phyloP scores from a whole-genome alignment of 2,113 vertebrate species.

The Sardina pilchardus region DNA sequence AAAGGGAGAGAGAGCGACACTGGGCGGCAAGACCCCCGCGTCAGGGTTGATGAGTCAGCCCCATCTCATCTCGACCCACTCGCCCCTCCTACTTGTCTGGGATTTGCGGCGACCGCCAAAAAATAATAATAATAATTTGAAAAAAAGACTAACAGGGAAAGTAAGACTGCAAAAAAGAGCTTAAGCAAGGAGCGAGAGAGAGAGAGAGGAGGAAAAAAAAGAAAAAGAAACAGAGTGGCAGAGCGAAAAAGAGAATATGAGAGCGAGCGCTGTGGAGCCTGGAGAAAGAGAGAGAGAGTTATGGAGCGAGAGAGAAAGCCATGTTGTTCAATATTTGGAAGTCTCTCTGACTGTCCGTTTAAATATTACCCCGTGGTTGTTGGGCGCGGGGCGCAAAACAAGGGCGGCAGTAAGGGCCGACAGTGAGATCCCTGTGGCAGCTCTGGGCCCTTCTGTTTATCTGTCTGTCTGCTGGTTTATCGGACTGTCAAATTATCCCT shows the following conservation, averaged over 20 bases:
- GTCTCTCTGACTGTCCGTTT: constrained; percentile 77
- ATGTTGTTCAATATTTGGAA: constrained; percentile 82
- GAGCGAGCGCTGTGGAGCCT: constrained; percentile 43
- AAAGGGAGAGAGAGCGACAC: neutral
- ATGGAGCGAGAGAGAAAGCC: constrained; percentile 46
- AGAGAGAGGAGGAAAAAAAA: constrained; percentile 24
- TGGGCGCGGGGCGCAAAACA: constrained; percentile 70
- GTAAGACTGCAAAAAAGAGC: neutral
- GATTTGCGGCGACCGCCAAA: neutral
- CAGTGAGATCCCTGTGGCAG: constrained; percentile 78
- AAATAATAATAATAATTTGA: neutral
- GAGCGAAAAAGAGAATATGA: constrained; percentile 52
- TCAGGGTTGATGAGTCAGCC: constrained; percentile 50
- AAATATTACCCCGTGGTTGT: constrained; percentile 79
- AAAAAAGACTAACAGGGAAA: neutral
- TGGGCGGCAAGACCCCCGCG: neutral
- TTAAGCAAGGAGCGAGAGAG: neutral
- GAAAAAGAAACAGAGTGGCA: constrained; percentile 32
- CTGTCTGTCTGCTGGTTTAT: constrained; percentile 82
- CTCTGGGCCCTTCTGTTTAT: constrained; percentile 66
- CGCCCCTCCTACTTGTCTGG: constrained; percentile 36
- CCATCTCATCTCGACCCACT: constrained; percentile 35
- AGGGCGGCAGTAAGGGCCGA: constrained; percentile 75
- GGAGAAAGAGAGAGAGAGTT: constrained; percentile 24
- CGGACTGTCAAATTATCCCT: constrained; percentile 82